phyloP scores from a whole-genome alignment of 2,797 vertebrate species.

The Thamnophis elegans region DNA sequence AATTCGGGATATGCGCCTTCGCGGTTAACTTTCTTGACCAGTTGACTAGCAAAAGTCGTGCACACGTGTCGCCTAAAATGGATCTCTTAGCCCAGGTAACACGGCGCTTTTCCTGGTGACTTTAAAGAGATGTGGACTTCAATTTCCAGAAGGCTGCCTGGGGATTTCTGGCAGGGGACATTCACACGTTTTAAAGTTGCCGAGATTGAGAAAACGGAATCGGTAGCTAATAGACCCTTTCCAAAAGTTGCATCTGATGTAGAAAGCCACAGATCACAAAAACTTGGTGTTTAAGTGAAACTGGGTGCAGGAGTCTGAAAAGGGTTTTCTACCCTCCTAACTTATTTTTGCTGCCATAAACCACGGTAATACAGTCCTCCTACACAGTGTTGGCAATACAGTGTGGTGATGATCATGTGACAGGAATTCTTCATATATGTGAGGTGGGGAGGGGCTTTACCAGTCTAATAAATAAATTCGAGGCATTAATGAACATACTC shows the following conservation, averaged over 20 bases:
- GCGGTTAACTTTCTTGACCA: neutral
- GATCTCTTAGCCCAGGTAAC: neutral
- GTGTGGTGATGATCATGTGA: neutral
- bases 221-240: neutral
- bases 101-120: neutral
- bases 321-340: neutral
- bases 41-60: neutral
- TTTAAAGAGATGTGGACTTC: neutral
- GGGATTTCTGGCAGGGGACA: neutral
- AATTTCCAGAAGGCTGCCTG: neutral
- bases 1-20: neutral
- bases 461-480: neutral
- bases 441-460: neutral
- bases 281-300: neutral
- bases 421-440: neutral
- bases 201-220: neutral
- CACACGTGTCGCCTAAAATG: neutral
- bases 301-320: neutral
- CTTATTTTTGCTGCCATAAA: neutral
- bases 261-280: neutral
- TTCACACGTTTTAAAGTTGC: neutral
- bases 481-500: neutral
- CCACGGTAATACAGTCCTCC: neutral
- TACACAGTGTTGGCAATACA: neutral
- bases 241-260: neutral